Base-by-base conservation (phyloP, 2,888 invertebrate genomes). In the Tetragonula carbonaria region DNA sequence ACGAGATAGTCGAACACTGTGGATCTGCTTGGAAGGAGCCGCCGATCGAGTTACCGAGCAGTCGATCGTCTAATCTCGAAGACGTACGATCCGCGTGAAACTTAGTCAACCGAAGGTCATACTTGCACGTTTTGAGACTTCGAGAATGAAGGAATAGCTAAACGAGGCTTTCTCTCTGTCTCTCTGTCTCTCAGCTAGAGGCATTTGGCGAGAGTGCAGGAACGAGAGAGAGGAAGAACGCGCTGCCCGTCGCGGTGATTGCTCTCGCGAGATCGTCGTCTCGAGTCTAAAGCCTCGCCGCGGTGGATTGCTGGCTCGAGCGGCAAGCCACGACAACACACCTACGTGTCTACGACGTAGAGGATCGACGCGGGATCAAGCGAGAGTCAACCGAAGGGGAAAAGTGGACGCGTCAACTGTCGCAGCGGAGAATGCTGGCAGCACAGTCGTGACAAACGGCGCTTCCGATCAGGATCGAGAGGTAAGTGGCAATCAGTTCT, bases 391-490 rank as follows among this genome's bases (percentile, higher is more conserved):
- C 13, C 66, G 33, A 28, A 28, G 70, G 38, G 4, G 71, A 51
- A 70, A 66, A 68, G 84, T 74, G 74, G 80, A 75, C 77, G 53
- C 66, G 68, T 23, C 63, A n/a, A 62, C 51, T n/a, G 78, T 4
- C 38, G 53, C 18, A 33, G 63, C 86, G 75, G 70, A 92, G 88
- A 87, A 92, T 92, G 92, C 90, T 85, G 87, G 80, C 86, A 73
- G 89, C 86, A 87, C 87, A 88, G 87, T 92, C 92, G 92, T 92
- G 92, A 92, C 92, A 88, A 91, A 91, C 92, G 92, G 91, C 82
- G 91, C 85, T 89, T 89, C 90, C 90, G 90, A 90, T 90, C 91
- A 88, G 88, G 88, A 90, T 90, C 88, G 86, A 90, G 85, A 89
- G 91, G 91, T 90, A 73, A 90, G 91, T 86, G 50, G 11, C 23